These are phyloP conservation scores for Cosmia pyralina DNA, from an alignment of 2,888 invertebrate species.

Conservation along the genomic window DNA sequence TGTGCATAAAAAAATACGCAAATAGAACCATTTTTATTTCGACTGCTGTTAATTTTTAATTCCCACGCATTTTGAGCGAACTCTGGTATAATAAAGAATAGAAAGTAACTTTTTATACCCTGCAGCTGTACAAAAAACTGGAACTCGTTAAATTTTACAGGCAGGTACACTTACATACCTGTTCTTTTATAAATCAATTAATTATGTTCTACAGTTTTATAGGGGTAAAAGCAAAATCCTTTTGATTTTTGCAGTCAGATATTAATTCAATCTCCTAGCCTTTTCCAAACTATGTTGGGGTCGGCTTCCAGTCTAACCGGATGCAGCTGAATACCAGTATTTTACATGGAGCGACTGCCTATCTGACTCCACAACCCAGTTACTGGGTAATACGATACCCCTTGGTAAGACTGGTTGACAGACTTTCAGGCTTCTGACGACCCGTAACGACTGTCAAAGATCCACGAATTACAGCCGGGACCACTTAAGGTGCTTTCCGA, in stretches of 20 bases:
- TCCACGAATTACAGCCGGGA: too few relatives aligned
- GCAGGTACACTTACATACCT: background rate
- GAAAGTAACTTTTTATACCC: slow-evolving; percentile 1
- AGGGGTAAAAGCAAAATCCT: background rate
- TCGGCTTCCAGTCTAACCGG: too few relatives aligned
- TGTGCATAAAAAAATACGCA: background rate
- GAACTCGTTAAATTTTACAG: slow-evolving; percentile 22
- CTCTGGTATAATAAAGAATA: slow-evolving; percentile 9
- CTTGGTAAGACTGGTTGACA: too few relatives aligned
- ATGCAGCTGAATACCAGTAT: too few relatives aligned
- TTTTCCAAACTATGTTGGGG: too few relatives aligned
- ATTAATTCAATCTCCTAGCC: too few relatives aligned
- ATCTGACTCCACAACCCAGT: too few relatives aligned
- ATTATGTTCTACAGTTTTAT: background rate
- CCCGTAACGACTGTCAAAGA: too few relatives aligned
- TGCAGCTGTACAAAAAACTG: background rate
- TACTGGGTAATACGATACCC: too few relatives aligned
- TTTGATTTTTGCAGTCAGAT: background rate
- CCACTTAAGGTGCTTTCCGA: too few relatives aligned
- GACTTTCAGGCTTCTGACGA: too few relatives aligned
- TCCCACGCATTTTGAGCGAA: background rate
- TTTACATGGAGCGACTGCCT: too few relatives aligned
- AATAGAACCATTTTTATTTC: slow-evolving; percentile 21
- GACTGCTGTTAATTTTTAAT: slow-evolving; percentile 18
- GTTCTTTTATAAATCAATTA: slow-evolving; percentile 1